Evolutionary conservation across 2,113 vertebrate genomes (phyloP), one percentile per base, ranked within the genome.

Genomic region (Meles meles): DNA sequence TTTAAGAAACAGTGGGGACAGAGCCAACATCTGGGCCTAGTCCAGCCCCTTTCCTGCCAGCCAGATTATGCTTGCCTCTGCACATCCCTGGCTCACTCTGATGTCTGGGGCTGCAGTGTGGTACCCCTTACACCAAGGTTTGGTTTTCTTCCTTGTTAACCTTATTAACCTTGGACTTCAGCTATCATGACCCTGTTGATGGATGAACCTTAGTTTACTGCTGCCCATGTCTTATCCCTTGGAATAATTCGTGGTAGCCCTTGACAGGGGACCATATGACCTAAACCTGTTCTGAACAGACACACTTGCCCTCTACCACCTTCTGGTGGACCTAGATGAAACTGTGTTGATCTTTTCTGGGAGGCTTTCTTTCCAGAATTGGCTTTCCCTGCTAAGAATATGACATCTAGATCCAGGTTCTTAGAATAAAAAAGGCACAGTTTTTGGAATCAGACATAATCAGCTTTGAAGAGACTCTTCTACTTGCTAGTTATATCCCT

Each of bases 81-180:
- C 7, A 82, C 52, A 86, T 90, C 67, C 69, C 63, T 91, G 52
- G 15, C 49, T 85, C 63, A 92, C 10, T 92, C 88, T 92, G 23
- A 65, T 87, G 31, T 59, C 81, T 93, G 25, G 25, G 72, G 20
- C 31, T 88, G 4, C 21, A 77, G 57, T 55, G 5, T 71, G 47
- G 37, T 86, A 69, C 59, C 20, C 72, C 61, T 80, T 55, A 91
- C 5, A 79, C 52, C 61, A 88, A n/a, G 27, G 21, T 85, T 92
- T 93, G 44, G 2, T 93, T 55, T 90, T 97, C n/a, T 82, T 3
- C 10, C 69, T 25, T 82, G 29, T 59, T 87, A 94, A 93, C 10
- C 63, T 25, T 82, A 23, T 59, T 90, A 94, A 93, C 34, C 3
- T 90, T 94, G 96, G 29, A 87, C 81, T 94, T 95, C n/a, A 90